Base-by-base conservation (phyloP, 2,113 vertebrate genomes). In the Labeo rohita region DNA sequence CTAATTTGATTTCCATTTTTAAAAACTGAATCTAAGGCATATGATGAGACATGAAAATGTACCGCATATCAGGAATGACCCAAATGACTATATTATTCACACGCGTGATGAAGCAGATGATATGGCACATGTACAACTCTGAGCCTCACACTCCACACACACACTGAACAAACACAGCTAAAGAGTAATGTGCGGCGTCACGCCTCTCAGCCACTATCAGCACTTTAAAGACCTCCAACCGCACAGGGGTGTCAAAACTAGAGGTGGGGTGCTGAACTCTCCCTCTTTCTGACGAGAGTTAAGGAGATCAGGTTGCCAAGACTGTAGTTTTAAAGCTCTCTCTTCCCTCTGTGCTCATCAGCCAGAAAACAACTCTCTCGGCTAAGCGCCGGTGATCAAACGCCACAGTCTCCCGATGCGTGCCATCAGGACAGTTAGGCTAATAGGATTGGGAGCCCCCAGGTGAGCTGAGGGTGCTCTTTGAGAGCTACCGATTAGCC, bases 391-490 rank as follows among this genome's bases (percentile, higher is more conserved):
- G 80, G 90, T 94, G 94, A 95, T 95, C 94, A 95, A 95, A 95
- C 93, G 92, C 85, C 56, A 84, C 45, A 88, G 87, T 87, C 91
- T 93, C 92, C 90, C 91, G 88, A 91, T 92, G 76, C 89, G 85
- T 91, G 85, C 92, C 91, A 93, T 94, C 91, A 93, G 93, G 94
- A 94, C 92, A 92, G 91, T 91, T 92, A 91, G 92, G 93, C 93
- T 94, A 95, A 95, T 95, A 95, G 94, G 94, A 95, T 95, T 95
- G 93, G 89, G 93, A 95, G 93, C 94, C 93, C 93, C 94, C 93
- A 94, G 94, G 94, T 95, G 94, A 95, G 94, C 92, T 92, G 91
- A 92, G 92, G 93, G 92, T 93, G 92, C 92, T 90, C 92, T 93
- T 89, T 91, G 93, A 94, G 93, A 92, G 92, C 81, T 84, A 52